Conservation (phyloP, 2,113 vertebrate species). For the Anthoscopus minutus region DNA sequence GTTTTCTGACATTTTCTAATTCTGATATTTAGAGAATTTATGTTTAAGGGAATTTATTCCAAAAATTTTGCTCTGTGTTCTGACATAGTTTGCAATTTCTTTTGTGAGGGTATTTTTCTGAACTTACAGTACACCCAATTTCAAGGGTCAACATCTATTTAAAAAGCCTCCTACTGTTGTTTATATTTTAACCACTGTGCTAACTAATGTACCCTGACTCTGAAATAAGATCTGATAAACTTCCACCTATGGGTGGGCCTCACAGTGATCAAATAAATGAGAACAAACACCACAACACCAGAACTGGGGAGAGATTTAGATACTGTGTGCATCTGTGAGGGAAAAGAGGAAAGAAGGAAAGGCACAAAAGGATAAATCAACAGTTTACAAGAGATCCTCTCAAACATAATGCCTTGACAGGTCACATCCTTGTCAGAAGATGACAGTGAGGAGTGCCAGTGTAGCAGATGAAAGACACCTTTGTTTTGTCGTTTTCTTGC, state of each 20-base stretch:
- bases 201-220: conserved; percentile 36
- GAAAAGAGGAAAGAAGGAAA: not conserved
- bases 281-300: conserved; percentile 20
- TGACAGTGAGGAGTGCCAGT: not conserved
- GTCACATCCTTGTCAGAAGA: not conserved
- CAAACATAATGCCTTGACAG: not conserved
- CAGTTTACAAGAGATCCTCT: not conserved
- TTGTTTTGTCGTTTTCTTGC: not conserved
- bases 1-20: not conserved
- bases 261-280: conserved; percentile 33
- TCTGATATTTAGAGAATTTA: not conserved
- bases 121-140: conserved; percentile 41
- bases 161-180: conserved; percentile 32
- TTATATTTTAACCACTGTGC: conserved; percentile 64
- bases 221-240: conserved; percentile 57
- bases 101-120: not conserved
- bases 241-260: conserved; percentile 2
- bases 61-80: not conserved
- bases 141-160: conserved; percentile 62
- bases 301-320: not conserved
- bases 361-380: not conserved
- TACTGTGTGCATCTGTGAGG: not conserved
- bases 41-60: not conserved
- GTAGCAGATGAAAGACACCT: not conserved
- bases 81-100: not conserved